These are phyloP conservation scores for Caenorhabditis uteleia DNA, from an alignment of 2,888 invertebrate species.

Conservation along the genomic window DNA sequence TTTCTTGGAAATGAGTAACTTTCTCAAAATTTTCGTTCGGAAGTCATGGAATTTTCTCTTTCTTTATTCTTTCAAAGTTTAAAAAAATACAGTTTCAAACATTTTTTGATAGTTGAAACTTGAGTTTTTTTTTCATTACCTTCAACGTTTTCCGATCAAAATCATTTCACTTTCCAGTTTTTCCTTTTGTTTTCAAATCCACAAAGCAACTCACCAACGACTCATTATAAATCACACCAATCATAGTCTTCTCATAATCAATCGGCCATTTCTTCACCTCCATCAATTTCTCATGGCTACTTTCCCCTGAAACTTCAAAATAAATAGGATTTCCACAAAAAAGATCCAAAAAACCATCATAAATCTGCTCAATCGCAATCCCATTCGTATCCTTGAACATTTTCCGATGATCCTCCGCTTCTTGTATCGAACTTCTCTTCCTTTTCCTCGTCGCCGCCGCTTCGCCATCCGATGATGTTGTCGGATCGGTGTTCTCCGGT, in stretches of 20 bases:
- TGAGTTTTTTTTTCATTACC: no score
- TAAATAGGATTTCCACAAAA: neutral
- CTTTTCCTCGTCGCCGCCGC: neutral
- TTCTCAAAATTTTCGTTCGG: no score
- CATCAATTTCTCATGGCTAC: constrained; percentile 2
- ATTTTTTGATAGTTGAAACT: no score
- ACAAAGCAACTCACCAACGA: neutral
- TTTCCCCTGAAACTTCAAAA: constrained; percentile 6
- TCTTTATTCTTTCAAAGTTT: no score
- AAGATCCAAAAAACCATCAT: constrained; percentile 3
- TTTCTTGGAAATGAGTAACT: no score
- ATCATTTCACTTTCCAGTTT: neutral
- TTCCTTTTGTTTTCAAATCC: neutral
- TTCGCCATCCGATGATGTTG: neutral
- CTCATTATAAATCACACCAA: constrained; percentile 20
- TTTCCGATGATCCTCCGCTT: neutral
- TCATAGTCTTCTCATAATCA: constrained; percentile 12
- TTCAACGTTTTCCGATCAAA: no score
- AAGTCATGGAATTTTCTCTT: no score
- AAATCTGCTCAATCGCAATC: neutral
- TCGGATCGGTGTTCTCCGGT: no score
- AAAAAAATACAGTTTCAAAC: no score
- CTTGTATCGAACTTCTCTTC: neutral
- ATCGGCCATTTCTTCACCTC: neutral
- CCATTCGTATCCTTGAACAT: neutral